Base-by-base conservation (phyloP, 2,797 vertebrate genomes). In the Columba guinea region DNA sequence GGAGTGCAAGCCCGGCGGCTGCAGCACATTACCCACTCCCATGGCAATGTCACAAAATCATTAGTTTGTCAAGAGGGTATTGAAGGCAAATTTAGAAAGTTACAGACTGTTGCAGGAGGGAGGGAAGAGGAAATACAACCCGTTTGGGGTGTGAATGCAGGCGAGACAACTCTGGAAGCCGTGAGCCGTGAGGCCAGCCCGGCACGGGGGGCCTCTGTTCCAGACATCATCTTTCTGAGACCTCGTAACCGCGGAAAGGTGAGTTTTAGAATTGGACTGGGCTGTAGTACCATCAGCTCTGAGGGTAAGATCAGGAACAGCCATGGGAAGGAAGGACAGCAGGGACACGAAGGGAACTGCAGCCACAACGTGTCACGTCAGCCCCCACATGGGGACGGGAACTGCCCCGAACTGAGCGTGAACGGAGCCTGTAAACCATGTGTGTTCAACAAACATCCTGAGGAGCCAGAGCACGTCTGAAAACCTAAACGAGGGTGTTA, bases 1-100 rank as follows among this genome's bases (percentile, higher is more conserved):
- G 2, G 13, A 3, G 62, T 30, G 22, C 21, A 6, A 83, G 34
- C 49, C 49, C 3, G 1, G 67, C 6, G 0, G 44, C 53, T 64
- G 58, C 28, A 5, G 23, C 5, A 7, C 18, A 52, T 32, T 63
- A 18, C 71, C 34, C 41, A 9, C 30, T 89, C 41, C 71, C 79
- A 27, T 62, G 62, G 69, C 78, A 49, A 27, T 4, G 1, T 46
- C 60, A 52, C n/a, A 46, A 59, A 87, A 64, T 35, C 35, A 58
- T 10, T 28, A 20, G 23, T 28, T 52, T 46, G n/a, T 39, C 53
- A 37, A 37, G 28, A 37, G 11, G 19, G 19, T 41, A 71, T 32
- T 19, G 51, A 30, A 34, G 59, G 52, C 46, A 77, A 67, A 59
- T 87, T 58, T 52, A 58, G 35, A 10, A 51, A 73, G 52, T 20